Percentiles rank a stretch among this genome's conserved stretches.
phyloP scores from a whole-genome alignment of 2,113 vertebrate species.

The Gulo gulo region DNA sequence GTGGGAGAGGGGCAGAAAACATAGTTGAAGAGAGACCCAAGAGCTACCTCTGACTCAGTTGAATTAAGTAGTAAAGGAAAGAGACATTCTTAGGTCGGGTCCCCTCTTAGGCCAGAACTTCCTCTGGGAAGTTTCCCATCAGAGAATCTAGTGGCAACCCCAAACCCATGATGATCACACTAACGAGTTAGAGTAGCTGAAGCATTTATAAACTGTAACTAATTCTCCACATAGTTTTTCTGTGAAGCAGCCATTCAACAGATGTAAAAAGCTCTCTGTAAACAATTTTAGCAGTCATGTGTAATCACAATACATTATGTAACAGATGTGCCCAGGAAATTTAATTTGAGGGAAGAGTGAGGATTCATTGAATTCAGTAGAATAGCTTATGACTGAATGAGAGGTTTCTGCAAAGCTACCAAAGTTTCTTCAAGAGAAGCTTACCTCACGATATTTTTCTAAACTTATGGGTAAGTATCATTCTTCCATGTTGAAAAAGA shows the following conservation, averaged over 20 bases:
- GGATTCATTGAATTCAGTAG: slow-evolving; percentile 41
- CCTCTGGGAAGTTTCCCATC: not conserved
- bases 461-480: not conserved
- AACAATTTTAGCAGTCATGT: slow-evolving; percentile 54
- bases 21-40: not conserved
- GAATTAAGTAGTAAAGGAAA: not conserved
- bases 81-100: not conserved
- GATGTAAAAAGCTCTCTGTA: slow-evolving; percentile 19
- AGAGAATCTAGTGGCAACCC: not conserved
- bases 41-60: not conserved
- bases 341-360: slow-evolving; percentile 39
- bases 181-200: not conserved
- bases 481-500: not conserved
- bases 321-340: slow-evolving; percentile 57
- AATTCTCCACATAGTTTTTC: slow-evolving; percentile 15
- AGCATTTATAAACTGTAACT: slow-evolving; percentile 17
- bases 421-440: not conserved
- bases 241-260: slow-evolving; percentile 11
- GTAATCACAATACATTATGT: slow-evolving; percentile 51
- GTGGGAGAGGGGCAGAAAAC: not conserved
- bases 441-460: not conserved
- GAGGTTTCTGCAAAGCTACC: not conserved
- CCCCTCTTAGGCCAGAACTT: not conserved
- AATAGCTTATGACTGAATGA: not conserved
- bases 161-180: not conserved